These are phyloP conservation scores for Smittia aterrima DNA, from an alignment of 2,888 invertebrate species.

Conservation along the genomic window DNA sequence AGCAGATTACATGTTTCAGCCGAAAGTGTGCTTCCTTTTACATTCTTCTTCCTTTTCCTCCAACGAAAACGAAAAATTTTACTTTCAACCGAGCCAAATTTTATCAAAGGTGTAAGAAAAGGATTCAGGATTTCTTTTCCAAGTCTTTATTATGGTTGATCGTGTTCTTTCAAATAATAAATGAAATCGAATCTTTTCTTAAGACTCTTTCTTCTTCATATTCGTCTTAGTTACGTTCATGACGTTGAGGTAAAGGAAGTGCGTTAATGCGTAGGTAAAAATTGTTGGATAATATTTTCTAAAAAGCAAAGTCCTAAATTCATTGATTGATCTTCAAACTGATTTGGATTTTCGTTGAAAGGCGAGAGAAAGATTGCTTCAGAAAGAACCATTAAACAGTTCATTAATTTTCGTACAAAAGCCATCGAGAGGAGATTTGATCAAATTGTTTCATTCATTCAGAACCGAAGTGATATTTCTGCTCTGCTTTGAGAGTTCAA, in stretches of 20 bases:
- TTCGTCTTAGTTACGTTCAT: neutral
- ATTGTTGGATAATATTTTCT: slow-evolving; percentile 25
- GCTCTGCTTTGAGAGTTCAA: neutral
- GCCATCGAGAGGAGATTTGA: neutral
- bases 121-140: slow-evolving; percentile 26
- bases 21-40: slow-evolving; percentile 41
- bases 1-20: slow-evolving; percentile 33
- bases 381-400: slow-evolving; percentile 35
- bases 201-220: neutral
- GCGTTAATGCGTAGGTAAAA: slow-evolving; percentile 39
- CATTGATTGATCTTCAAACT: slow-evolving; percentile 12
- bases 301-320: neutral
- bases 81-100: slow-evolving; percentile 15
- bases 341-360: neutral
- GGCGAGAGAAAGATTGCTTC: neutral
- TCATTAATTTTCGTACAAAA: slow-evolving; percentile 39
- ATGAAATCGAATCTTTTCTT: slow-evolving; percentile 40
- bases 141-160: slow-evolving; percentile 36
- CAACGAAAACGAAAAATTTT: slow-evolving; percentile 33
- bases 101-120: slow-evolving; percentile 38
- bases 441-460: neutral
- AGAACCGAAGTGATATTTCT: neutral
- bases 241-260: slow-evolving; percentile 22
- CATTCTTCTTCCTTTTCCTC: slow-evolving; percentile 28
- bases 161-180: slow-evolving; percentile 36